These are phyloP conservation scores for Psilanteris sp. DNA, from an alignment of 1,140 invertebrate genomes.

Conservation along the genomic window DNA sequence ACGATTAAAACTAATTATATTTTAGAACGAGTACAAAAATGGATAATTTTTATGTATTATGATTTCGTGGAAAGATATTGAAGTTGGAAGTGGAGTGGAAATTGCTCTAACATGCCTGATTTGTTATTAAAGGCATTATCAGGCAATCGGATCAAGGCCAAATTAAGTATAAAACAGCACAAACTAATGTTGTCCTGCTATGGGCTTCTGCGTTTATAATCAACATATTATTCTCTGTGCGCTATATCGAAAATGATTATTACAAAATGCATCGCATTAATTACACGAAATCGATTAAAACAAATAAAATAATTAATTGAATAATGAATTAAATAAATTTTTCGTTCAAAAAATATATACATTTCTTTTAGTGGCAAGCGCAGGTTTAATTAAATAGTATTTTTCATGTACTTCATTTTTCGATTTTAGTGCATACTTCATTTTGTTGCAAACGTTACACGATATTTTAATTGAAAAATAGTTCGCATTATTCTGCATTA, in stretches of 20 bases:
- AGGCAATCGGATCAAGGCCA: slow-evolving; percentile 42
- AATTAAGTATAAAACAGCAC: slow-evolving; percentile 47
- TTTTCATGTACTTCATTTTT: no score
- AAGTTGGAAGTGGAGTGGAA: slow-evolving; percentile 35
- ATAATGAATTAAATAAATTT: no score
- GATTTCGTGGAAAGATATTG: slow-evolving; percentile 41
- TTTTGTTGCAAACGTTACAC: background rate
- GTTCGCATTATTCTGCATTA: background rate
- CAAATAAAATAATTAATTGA: no score
- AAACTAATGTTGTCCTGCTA: slow-evolving; percentile 34
- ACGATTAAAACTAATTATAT: slow-evolving; percentile 33
- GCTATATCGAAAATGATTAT: background rate
- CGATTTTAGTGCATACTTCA: no score
- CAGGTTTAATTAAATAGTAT: no score
- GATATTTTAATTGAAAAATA: slow-evolving; percentile 10
- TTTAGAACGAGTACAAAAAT: slow-evolving; percentile 6
- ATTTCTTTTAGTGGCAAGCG: no score
- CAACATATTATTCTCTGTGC: slow-evolving; percentile 32
- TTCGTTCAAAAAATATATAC: no score
- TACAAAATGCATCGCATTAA: slow-evolving; percentile 12
- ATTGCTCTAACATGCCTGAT: slow-evolving; percentile 45
- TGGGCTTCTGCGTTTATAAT: slow-evolving; percentile 23
- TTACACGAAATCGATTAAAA: no score
- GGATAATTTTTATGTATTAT: slow-evolving; percentile 13
- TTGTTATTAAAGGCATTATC: slow-evolving; percentile 54